These are phyloP conservation scores for Agonopterix subpropinquella DNA, from an alignment of 2,888 invertebrate species.

Conservation along the genomic window DNA sequence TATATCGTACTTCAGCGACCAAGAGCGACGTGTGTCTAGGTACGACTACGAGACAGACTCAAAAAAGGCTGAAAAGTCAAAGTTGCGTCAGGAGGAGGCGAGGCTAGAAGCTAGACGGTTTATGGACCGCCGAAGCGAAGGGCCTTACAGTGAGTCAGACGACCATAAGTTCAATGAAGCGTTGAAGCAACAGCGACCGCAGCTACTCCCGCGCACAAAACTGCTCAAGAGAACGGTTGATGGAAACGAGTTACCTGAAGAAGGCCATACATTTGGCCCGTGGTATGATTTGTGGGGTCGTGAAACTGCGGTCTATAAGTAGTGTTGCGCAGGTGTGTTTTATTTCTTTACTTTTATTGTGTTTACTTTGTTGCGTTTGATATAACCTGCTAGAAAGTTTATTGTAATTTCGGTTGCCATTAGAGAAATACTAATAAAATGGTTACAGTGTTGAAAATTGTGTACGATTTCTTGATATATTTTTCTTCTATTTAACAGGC, in stretches of 20 bases:
- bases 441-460: neutral
- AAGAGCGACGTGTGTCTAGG: constrained; percentile 54
- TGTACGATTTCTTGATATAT: neutral
- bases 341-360: constrained; percentile 13
- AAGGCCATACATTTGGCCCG: constrained; percentile 86
- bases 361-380: neutral
- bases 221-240: constrained; percentile 75
- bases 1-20: constrained; percentile 66
- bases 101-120: constrained; percentile 59
- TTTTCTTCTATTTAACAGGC: constrained; percentile 69
- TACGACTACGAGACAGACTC: constrained; percentile 72
- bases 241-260: constrained; percentile 67
- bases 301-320: constrained; percentile 80
- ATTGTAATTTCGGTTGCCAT: neutral
- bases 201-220: constrained; percentile 82
- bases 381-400: neutral
- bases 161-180: constrained; percentile 75
- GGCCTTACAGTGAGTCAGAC: constrained; percentile 68
- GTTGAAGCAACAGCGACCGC: constrained; percentile 68
- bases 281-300: constrained; percentile 93
- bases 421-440: neutral
- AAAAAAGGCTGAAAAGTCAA: constrained; percentile 70
- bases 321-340: constrained; percentile 40
- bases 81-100: constrained; percentile 67
- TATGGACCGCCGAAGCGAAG: constrained; percentile 56